Evolutionary conservation across 2,888 invertebrate species (phyloP).

Genomic region (Drosophila mimetica): DNA sequence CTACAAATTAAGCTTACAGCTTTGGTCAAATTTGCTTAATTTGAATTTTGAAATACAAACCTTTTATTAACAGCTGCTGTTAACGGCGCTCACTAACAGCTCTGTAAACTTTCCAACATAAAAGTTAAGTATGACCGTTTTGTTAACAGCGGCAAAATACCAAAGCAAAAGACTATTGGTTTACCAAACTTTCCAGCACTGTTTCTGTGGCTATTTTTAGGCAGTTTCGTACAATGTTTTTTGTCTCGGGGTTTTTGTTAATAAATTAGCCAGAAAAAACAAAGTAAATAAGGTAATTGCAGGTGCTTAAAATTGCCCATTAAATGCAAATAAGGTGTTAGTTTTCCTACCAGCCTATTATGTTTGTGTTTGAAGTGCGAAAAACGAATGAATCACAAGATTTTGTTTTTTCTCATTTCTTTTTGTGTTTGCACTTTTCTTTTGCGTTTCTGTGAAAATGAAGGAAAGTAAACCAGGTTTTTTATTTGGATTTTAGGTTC

Average conservation of each 20-base stretch:
- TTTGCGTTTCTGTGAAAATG: constrained; percentile 36
- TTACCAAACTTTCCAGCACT: background rate
- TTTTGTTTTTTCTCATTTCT: constrained; percentile 1
- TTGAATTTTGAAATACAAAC: too few relatives aligned
- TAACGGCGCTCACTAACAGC: too few relatives aligned
- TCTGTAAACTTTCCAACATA: background rate
- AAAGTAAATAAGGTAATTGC: constrained; percentile 13
- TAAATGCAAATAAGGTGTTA: background rate
- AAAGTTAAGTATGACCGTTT: background rate
- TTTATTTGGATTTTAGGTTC: background rate
- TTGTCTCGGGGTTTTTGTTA: constrained; percentile 9
- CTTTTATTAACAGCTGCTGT: too few relatives aligned
- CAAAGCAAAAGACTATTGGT: background rate
- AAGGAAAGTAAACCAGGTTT: background rate
- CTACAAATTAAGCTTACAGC: too few relatives aligned
- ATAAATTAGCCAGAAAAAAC: constrained; percentile 11
- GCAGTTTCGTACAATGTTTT: constrained; percentile 7
- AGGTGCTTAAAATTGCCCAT: background rate
- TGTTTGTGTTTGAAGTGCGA: background rate
- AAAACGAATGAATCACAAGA: constrained; percentile 2
- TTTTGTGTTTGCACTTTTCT: constrained; percentile 17
- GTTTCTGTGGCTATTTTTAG: constrained; percentile 1
- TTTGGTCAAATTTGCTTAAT: too few relatives aligned
- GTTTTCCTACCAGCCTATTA: background rate
- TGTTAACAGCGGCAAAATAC: background rate